Evolutionary conservation across 2,797 vertebrate genomes (phyloP).

Genomic region (Crocidura indochinensis): DNA sequence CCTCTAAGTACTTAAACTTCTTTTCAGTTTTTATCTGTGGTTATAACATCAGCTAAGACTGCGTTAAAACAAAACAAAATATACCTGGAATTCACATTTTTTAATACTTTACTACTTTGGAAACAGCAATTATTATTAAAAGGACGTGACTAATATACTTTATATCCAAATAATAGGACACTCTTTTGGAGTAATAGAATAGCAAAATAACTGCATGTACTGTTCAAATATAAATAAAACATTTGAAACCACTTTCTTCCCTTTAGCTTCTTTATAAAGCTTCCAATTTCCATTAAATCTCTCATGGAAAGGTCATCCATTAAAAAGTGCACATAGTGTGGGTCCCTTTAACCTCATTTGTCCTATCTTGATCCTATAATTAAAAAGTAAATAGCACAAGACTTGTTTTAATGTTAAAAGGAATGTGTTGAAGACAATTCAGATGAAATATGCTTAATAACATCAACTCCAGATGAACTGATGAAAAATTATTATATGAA

Average conservation of each 20-base stretch:
- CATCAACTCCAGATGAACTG: too few species aligned
- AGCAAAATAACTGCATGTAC: constrained; percentile 11
- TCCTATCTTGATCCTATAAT: constrained; percentile 19
- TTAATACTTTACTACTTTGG: constrained; percentile 62
- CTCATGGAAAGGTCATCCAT: neutral
- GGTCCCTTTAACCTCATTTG: neutral
- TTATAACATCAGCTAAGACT: constrained; percentile 54
- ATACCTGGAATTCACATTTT: constrained; percentile 56
- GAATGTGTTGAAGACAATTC: constrained; percentile 6
- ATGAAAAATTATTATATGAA: too few species aligned
- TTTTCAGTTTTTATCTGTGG: constrained; percentile 32
- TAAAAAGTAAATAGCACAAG: constrained; percentile 40
- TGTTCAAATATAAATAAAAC: constrained; percentile 67
- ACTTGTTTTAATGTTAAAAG: constrained; percentile 41
- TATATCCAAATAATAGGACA: constrained; percentile 54
- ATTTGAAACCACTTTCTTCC: constrained; percentile 36
- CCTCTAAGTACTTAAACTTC: constrained; percentile 32
- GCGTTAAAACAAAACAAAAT: constrained; percentile 58
- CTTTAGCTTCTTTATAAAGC: constrained; percentile 30
- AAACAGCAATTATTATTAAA: constrained; percentile 66
- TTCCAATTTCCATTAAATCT: constrained; percentile 15
- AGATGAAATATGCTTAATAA: neutral
- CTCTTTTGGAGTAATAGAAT: constrained; percentile 40
- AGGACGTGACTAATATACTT: constrained; percentile 70
- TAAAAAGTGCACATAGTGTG: neutral